These are phyloP conservation scores for Sesia bembeciformis DNA, from an alignment of 2,888 invertebrate species.

Conservation along the genomic window DNA sequence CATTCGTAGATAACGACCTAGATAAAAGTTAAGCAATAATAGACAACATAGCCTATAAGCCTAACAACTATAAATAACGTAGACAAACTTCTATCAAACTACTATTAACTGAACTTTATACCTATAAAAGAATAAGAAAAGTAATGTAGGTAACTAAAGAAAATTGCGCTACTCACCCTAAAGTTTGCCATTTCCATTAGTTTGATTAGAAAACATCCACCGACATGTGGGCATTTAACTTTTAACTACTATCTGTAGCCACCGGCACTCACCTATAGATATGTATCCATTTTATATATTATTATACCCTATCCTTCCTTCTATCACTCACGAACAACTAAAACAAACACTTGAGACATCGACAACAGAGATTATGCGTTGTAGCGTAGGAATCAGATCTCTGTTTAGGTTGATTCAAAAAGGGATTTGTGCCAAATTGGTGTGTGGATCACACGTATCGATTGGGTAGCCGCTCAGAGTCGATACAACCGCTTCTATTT, in stretches of 20 bases:
- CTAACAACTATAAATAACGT: too few species aligned
- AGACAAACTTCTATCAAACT: not conserved
- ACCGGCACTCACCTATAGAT: slow-evolving; percentile 23
- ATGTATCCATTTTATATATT: slow-evolving; percentile 25
- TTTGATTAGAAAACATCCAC: slow-evolving; percentile 57
- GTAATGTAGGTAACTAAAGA: not conserved
- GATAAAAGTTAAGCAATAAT: too few species aligned
- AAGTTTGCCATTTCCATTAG: slow-evolving; percentile 52
- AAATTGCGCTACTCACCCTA: slow-evolving; percentile 6
- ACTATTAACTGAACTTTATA: not conserved
- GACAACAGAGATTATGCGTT: too few species aligned
- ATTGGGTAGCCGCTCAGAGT: slow-evolving; percentile 59
- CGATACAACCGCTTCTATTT: slow-evolving; percentile 70
- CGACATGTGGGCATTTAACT: slow-evolving; percentile 60
- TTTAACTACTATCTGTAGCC: slow-evolving; percentile 44
- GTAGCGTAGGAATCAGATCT: too few species aligned
- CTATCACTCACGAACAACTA: slow-evolving; percentile 22
- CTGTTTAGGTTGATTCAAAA: too few species aligned
- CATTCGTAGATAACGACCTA: too few species aligned
- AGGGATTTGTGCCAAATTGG: slow-evolving; percentile 25
- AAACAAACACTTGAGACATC: slow-evolving; percentile 19
- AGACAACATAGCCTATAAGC: too few species aligned
- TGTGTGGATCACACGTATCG: slow-evolving; percentile 42
- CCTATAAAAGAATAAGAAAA: not conserved
- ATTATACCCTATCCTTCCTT: slow-evolving; percentile 20